A percentile compares a stretch with the other conserved stretches of the same genome.
These are phyloP conservation scores for Mystacides longicornis DNA, from an alignment of 2,888 invertebrate genomes.

Conservation along the genomic window DNA sequence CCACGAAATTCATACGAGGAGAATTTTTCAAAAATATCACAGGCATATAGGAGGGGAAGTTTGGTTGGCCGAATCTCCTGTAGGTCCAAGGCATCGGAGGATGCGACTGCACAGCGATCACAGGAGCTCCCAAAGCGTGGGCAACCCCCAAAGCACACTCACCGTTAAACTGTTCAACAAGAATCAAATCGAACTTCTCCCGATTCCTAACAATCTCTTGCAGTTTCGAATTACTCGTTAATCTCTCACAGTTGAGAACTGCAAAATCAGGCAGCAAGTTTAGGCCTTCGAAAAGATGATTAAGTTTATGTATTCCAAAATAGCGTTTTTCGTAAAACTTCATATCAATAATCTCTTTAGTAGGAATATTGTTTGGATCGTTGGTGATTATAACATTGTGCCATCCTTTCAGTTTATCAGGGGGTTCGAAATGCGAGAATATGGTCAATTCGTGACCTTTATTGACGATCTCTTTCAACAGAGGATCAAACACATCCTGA, in stretches of 20 bases:
- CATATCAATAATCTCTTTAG: not conserved
- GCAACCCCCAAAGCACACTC: slow-evolving; percentile 57
- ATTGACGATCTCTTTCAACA: slow-evolving; percentile 37
- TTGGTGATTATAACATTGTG: not conserved
- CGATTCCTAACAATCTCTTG: not conserved
- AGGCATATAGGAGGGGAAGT: slow-evolving; percentile 47
- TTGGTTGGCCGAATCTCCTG: slow-evolving; percentile 40
- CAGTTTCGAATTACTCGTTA: not conserved
- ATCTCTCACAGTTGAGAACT: not conserved
- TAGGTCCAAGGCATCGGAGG: slow-evolving; percentile 51
- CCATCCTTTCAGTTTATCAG: slow-evolving; percentile 26
- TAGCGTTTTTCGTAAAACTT: not conserved
- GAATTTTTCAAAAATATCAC: slow-evolving; percentile 31
- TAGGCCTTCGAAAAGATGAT: not conserved
- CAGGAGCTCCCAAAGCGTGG: slow-evolving; percentile 50
- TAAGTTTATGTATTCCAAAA: not conserved
- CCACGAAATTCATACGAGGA: slow-evolving; percentile 37
- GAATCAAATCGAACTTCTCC: slow-evolving; percentile 52
- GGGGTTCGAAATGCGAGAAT: slow-evolving; percentile 39
- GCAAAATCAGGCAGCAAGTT: not conserved
- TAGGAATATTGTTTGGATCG: not conserved
- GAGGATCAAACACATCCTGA: slow-evolving; percentile 41
- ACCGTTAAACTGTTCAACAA: slow-evolving; percentile 56
- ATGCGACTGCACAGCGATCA: slow-evolving; percentile 50
- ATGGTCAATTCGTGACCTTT: slow-evolving; percentile 44